phyloP scores from a whole-genome alignment of 2,888 invertebrate species.

The Archaeoteleia sp. region DNA sequence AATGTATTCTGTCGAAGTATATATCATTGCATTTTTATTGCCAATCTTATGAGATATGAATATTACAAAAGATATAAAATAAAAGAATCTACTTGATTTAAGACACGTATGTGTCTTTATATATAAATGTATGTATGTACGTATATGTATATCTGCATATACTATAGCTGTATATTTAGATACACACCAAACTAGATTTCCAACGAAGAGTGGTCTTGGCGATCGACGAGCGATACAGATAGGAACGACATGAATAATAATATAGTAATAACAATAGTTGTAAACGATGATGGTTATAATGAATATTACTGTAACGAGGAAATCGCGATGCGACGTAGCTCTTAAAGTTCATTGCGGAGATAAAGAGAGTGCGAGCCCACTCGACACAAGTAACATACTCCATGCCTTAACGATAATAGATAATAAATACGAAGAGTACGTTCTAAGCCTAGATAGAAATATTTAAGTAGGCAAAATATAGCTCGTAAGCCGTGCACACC shows the following conservation, averaged over 20 bases:
- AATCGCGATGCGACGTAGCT: slow-evolving; percentile 12
- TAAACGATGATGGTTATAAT: slow-evolving; percentile 39
- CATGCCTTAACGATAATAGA: slow-evolving; percentile 74
- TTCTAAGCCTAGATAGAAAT: slow-evolving; percentile 62
- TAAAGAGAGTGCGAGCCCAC: slow-evolving; percentile 53
- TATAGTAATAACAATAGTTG: slow-evolving; percentile 36
- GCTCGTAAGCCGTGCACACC: slow-evolving; percentile 52
- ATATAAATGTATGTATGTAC: slow-evolving; percentile 31
- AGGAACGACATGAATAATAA: slow-evolving; percentile 38
- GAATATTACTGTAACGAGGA: slow-evolving; percentile 16
- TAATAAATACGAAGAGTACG: slow-evolving; percentile 61
- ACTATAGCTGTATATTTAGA: slow-evolving; percentile 56
- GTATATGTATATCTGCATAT: slow-evolving; percentile 53
- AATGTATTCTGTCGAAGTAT: too few relatives aligned
- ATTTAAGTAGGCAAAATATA: slow-evolving; percentile 53
- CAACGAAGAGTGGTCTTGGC: slow-evolving; percentile 57
- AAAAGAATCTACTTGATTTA: not conserved
- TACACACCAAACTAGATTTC: slow-evolving; percentile 58
- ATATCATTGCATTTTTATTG: too few relatives aligned
- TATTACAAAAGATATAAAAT: not conserved
- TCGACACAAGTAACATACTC: slow-evolving; percentile 72
- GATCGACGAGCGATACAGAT: slow-evolving; percentile 51
- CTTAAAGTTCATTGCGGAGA: slow-evolving; percentile 11
- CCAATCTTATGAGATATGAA: slow-evolving; percentile 8
- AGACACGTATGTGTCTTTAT: not conserved